Conservation (phyloP, 2,113 vertebrate genomes). For the Anguilla japonica region DNA sequence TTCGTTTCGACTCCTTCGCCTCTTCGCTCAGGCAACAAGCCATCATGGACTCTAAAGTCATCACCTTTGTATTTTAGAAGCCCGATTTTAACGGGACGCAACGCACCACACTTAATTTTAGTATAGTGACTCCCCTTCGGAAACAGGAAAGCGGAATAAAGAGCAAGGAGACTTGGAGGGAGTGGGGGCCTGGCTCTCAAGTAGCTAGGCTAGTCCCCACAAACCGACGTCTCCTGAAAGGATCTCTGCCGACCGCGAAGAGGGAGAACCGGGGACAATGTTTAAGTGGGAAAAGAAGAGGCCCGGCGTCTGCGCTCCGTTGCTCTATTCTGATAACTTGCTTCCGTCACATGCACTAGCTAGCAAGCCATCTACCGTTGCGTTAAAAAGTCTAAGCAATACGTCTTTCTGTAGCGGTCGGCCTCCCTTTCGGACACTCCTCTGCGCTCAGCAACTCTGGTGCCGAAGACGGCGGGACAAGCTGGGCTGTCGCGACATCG, state of each 20-base stretch:
- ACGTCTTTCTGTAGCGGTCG: constrained; percentile 13
- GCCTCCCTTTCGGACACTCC: constrained; percentile 23
- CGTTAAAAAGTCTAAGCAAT: neutral
- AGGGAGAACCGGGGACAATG: neutral
- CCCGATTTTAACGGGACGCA: constrained; percentile 55
- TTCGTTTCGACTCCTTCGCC: constrained; percentile 91
- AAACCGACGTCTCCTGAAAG: neutral
- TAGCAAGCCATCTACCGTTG: neutral
- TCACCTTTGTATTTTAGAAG: constrained; percentile 68
- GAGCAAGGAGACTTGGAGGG: neutral
- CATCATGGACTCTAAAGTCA: constrained; percentile 91
- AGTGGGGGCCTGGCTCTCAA: constrained; percentile 25
- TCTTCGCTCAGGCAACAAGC: constrained; percentile 95
- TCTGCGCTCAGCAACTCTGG: constrained; percentile 28
- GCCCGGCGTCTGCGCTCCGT: constrained; percentile 17
- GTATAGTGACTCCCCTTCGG: neutral
- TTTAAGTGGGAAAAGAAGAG: constrained; percentile 27
- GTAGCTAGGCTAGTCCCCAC: constrained; percentile 2
- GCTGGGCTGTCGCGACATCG: constrained; percentile 52
- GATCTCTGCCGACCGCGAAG: constrained; percentile 8
- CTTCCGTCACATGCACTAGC: neutral
- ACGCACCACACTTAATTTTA: constrained; percentile 44
- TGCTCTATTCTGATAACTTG: neutral
- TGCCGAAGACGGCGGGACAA: constrained; percentile 49
- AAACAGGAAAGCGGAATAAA: neutral